Base-by-base conservation (phyloP, 2,797 vertebrate species). In the Paramormyrops hopkinsi region DNA sequence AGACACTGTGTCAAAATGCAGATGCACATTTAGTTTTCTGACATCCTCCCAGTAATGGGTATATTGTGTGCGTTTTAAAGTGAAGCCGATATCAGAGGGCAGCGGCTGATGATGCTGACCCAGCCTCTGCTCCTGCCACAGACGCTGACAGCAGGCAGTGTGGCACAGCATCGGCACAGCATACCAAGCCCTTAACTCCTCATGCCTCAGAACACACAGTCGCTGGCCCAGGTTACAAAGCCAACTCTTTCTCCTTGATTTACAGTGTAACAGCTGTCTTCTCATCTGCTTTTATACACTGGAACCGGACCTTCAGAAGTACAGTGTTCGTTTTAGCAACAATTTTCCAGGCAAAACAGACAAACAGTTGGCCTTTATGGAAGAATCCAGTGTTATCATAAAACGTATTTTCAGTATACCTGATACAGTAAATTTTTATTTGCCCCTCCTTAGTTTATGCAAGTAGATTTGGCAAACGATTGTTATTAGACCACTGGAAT, bases 91-190 rank as follows among this genome's bases (percentile, higher is more conserved):
- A 44, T 14, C 8, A 48, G n/a, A 59, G 79, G 22, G 44, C n/a
- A 17, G 41, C 3, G 76, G 88, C 25, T 86, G 65, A 86, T n/a
- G 82, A 89, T 41, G 82, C 54, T 54, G 25, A 89, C n/a, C 33
- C 6, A 44, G 14, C 51, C 19, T 25, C 69, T 6, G 19, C 41
- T 46, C 88, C 56, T 44, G 17, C 79, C 44, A n/a, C 56, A 37
- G 88, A 54, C 46, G 56, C 0, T 37, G 54, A 19, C 76, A 29
- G 88, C 51, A 22, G 33, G 73, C 14, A 12, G 50, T 11, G 65
- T 11, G 50, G 12, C 33, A 37, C 62, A 8, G n/a, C 87, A 19
- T 46, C 4, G 1, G 29, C 56, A 51, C 59, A 33, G 29, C 29
- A 29, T 29, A 41, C 22, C 46, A n/a, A 14, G 7, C 11, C 59